These are phyloP conservation scores for Miichthys miiuy DNA, from an alignment of 2,797 vertebrate genomes.

Conservation along the genomic window DNA sequence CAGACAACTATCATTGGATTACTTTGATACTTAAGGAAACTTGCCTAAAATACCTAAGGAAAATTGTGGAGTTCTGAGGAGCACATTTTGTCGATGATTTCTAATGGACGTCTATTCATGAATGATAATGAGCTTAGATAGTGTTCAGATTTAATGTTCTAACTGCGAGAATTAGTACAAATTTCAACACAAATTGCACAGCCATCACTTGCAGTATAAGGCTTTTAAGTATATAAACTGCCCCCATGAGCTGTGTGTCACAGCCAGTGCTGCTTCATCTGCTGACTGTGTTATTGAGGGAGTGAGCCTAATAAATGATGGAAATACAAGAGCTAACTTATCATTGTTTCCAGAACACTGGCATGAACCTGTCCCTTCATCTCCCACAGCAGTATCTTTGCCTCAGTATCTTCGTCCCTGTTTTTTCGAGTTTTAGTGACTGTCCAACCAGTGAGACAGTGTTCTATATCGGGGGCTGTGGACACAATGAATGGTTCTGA, in stretches of 20 bases:
- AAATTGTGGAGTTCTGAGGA: not conserved
- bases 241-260: not conserved
- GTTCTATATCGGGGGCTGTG: not conserved
- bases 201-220: not conserved
- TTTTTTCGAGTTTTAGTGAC: no score
- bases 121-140: not conserved
- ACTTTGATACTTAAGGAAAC: not conserved
- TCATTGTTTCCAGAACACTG: not conserved
- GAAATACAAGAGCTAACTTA: not conserved
- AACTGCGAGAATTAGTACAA: not conserved
- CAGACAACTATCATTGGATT: not conserved
- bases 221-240: not conserved
- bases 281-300: not conserved
- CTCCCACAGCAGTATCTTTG: not conserved
- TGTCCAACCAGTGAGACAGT: not conserved
- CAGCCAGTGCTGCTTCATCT: not conserved
- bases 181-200: not conserved
- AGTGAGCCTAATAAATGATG: not conserved
- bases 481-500: not conserved
- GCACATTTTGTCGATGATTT: not conserved
- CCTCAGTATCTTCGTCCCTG: not conserved
- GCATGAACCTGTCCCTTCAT: not conserved
- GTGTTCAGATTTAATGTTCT: not conserved
- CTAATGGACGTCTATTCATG: not conserved
- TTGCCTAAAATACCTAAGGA: no score